Percentiles rank a stretch among this genome's conserved stretches.
phyloP scores from a whole-genome alignment of 2,888 invertebrate genomes.

The Limnephilus auricula region DNA sequence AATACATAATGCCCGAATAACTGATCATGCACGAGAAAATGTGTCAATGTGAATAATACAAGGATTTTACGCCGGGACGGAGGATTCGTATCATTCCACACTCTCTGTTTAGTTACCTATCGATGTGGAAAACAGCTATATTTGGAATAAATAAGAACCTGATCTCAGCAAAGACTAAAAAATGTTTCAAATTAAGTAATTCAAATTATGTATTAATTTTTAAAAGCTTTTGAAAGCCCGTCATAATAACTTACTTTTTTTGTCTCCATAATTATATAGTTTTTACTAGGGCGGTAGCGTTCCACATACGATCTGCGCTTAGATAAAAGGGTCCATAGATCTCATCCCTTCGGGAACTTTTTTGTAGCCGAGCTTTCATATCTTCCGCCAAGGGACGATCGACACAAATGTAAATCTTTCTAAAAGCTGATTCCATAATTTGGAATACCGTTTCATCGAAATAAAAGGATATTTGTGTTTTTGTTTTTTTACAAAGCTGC shows the following conservation, averaged over 20 bases:
- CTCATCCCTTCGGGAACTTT: neutral
- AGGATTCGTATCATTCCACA: no score
- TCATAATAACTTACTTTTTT: conserved; percentile 21
- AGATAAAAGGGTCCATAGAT: conserved; percentile 22
- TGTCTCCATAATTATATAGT: neutral
- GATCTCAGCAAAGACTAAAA: neutral
- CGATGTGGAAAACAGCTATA: no score
- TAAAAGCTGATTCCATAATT: neutral
- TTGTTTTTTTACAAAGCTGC: neutral
- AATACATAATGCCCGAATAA: no score
- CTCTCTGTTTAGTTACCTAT: no score
- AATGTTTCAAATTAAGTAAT: neutral
- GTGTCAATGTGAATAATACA: no score
- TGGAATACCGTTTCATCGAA: neutral
- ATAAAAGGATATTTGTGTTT: conserved; percentile 5
- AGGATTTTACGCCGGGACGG: no score
- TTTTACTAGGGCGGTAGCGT: neutral
- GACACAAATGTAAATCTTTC: neutral
- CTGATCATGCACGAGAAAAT: no score
- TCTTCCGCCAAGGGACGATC: neutral
- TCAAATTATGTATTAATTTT: neutral
- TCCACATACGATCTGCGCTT: neutral
- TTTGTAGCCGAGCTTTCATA: neutral
- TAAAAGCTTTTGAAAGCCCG: conserved; percentile 13
- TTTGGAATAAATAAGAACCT: neutral